Evolutionary conservation across 2,888 invertebrate genomes (phyloP), one percentile per base, ranked within the genome.

Genomic region (Agonopterix subpropinquella): DNA sequence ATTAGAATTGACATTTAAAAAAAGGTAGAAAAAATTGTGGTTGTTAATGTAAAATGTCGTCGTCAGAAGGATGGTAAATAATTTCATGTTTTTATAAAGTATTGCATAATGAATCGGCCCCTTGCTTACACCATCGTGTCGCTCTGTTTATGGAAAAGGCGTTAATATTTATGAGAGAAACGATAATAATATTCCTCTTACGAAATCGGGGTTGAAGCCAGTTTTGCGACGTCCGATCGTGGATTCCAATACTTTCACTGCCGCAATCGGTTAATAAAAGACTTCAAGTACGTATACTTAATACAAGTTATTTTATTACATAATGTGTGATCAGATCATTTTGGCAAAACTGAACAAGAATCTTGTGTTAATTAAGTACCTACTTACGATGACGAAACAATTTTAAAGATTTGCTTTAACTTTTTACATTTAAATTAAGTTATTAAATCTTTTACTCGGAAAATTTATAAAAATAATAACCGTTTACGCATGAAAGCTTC

Each of bases 31-130:
- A 28, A 28, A 28, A 28, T 28, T 28, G 28, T 28, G 28, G 28
- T 28, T 28, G 28, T 7, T 28, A 5, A 7, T 28, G 28, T 28
- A 28, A n/a, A n/a, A 28, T 28, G 28, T 28, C 28, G 28, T 28
- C 5, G 28, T 28, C 28, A 28, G 28, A 28, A 28, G 5, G 5
- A 28, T 28, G 28, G 28, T 28, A 7, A 28, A 28, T 28, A 28
- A 43, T 44, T 15, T 37, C 45, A 39, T 45, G 36, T 37, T 37
- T 45, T 45, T 49, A 55, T 56, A 55, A 56, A 55, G 58, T 55
- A 54, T 53, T 58, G 65, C 64, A 65, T 65, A 65, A 65, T 65
- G 60, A 58, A 59, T 54, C 61, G 62, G 56, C 65, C 59, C 62
- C 28, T 28, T 28, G 7, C 28, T 63, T 62, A 44, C 44, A 61